phyloP scores from a whole-genome alignment of 2,797 vertebrate genomes.

The Paguma larvata region DNA sequence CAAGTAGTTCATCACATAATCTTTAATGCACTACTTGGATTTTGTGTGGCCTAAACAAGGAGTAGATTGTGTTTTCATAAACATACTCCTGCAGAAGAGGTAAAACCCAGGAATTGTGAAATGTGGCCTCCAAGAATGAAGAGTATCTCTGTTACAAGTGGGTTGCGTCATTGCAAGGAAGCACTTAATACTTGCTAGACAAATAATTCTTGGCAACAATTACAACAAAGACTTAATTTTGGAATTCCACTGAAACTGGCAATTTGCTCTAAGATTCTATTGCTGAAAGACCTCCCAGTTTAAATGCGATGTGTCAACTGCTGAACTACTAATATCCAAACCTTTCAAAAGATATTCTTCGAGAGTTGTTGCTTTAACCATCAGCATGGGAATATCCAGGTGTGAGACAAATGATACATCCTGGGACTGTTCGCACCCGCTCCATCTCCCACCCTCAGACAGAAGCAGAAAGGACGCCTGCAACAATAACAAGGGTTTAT shows the following conservation, averaged over 20 bases:
- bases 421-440: neutral
- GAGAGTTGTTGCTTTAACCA: conserved; percentile 8
- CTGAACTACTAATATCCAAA: conserved; percentile 58
- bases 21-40: neutral
- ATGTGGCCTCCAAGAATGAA: conserved; percentile 15
- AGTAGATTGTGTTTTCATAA: conserved; percentile 28
- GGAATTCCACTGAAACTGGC: conserved; percentile 80
- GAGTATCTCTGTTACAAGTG: conserved; percentile 57
- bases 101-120: neutral
- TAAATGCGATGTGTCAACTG: conserved; percentile 69
- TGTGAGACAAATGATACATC: neutral
- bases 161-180: conserved; percentile 36
- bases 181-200: conserved; percentile 77
- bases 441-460: neutral
- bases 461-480: neutral
- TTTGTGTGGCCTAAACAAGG: conserved; percentile 2
- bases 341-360: conserved; percentile 54
- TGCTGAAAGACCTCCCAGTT: conserved; percentile 77
- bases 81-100: neutral
- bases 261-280: conserved; percentile 46
- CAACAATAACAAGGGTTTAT: neutral
- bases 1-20: neutral
- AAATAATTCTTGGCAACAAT: conserved; percentile 81
- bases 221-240: conserved; percentile 81
- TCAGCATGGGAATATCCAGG: neutral